phyloP scores from a whole-genome alignment of 2,888 invertebrate species.

The Julus scanicus region DNA sequence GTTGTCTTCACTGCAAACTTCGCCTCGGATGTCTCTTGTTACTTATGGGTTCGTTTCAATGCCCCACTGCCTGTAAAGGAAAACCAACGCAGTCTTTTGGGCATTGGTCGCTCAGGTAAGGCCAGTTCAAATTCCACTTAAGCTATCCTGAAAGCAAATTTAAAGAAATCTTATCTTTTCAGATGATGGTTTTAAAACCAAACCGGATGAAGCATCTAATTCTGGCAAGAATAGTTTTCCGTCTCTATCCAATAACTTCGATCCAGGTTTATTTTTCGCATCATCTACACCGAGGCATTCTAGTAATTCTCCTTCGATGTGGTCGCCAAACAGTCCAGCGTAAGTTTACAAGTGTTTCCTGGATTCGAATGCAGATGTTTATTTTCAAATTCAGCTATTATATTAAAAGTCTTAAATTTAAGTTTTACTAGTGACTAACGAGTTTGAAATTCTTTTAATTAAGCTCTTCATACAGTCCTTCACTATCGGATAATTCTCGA shows the following conservation, averaged over 20 bases:
- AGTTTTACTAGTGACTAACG: too few species aligned
- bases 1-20: slow-evolving; percentile 48
- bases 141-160: not conserved
- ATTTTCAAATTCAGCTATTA: too few species aligned
- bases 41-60: slow-evolving; percentile 37
- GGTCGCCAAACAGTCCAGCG: slow-evolving; percentile 25
- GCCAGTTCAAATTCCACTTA: not conserved
- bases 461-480: slow-evolving; percentile 15
- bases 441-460: too few species aligned
- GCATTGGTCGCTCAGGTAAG: slow-evolving; percentile 32
- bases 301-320: not conserved
- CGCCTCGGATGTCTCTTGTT: not conserved
- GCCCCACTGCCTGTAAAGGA: slow-evolving; percentile 42
- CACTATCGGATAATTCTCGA: slow-evolving; percentile 2
- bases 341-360: not conserved
- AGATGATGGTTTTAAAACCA: slow-evolving; percentile 47
- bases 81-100: slow-evolving; percentile 12
- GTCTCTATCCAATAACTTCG: not conserved
- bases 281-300: slow-evolving; percentile 21
- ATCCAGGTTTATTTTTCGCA: slow-evolving; percentile 37
- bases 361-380: too few species aligned
- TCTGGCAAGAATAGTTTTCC: not conserved
- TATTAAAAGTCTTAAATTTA: too few species aligned
- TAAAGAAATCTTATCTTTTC: not conserved
- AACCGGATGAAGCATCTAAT: not conserved